phyloP scores from a whole-genome alignment of 2,888 invertebrate genomes.

The Zeuzera pyrina region DNA sequence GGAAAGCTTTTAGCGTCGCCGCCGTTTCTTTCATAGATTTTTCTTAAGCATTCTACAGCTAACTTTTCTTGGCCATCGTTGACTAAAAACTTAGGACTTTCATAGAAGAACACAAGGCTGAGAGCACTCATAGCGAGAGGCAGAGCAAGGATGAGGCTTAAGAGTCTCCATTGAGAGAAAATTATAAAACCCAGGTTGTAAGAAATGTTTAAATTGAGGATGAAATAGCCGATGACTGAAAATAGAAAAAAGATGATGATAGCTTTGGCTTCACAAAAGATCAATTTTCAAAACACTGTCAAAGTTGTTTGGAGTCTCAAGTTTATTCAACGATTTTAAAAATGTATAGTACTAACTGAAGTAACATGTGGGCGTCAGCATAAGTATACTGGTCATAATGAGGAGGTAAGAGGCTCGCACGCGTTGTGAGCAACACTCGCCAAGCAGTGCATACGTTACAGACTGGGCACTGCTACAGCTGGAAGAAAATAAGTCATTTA shows the following conservation, averaged over 20 bases:
- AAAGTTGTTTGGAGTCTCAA: too few species aligned
- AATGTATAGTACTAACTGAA: constrained; percentile 28
- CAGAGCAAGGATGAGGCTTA: neutral
- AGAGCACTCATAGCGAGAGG: neutral
- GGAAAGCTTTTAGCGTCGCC: neutral
- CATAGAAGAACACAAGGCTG: neutral
- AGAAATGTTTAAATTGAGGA: neutral
- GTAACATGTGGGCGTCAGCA: constrained; percentile 26
- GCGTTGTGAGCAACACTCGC: constrained; percentile 48
- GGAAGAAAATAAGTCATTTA: too few species aligned
- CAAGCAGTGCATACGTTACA: constrained; percentile 59
- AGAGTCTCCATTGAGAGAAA: neutral
- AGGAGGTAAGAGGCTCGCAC: constrained; percentile 34
- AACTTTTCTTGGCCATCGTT: neutral
- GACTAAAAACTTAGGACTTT: neutral
- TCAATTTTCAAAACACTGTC: too few species aligned
- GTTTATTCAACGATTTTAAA: too few species aligned
- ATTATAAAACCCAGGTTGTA: neutral
- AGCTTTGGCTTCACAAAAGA: neutral
- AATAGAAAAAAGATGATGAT: neutral
- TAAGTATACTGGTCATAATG: constrained; percentile 29
- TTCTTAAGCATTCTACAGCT: neutral
- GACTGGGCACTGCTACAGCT: constrained; percentile 51
- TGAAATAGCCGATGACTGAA: neutral
- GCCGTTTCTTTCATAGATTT: neutral